These are phyloP conservation scores for Bufotes viridis DNA, from an alignment of 2,797 vertebrate species.

Conservation along the genomic window DNA sequence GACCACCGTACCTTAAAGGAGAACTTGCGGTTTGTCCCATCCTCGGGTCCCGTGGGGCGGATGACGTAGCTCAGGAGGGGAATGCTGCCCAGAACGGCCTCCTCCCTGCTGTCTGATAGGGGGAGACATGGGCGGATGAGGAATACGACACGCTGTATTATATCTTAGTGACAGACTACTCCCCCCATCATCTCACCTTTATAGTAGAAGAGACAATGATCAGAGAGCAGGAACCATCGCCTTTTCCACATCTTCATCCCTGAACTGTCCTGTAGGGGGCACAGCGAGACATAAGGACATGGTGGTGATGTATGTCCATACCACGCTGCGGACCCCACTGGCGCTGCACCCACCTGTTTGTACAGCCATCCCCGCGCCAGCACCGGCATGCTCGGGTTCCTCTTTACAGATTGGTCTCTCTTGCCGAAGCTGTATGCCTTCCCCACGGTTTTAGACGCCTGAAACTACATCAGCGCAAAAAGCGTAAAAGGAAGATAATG, in stretches of 20 bases:
- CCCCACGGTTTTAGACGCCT: conserved; percentile 81
- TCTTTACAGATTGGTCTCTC: conserved; percentile 93
- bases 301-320: neutral
- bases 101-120: conserved; percentile 93
- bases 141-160: neutral
- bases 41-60: conserved; percentile 88
- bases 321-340: neutral
- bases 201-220: conserved; percentile 99
- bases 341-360: conserved; percentile 84
- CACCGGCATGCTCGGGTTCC: conserved; percentile 93
- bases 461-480: conserved; percentile 50
- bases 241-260: conserved; percentile 98
- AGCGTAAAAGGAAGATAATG: no score
- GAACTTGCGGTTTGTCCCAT: conserved; percentile 96
- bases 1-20: conserved; percentile 90
- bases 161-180: neutral
- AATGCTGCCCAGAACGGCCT: conserved; percentile 93
- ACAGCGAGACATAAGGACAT: neutral
- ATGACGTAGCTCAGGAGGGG: conserved; percentile 94
- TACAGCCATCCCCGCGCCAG: conserved; percentile 97
- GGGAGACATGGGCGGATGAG: neutral
- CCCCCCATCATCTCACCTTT: conserved; percentile 81
- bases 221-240: conserved; percentile 97
- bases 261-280: conserved; percentile 90
- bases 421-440: conserved; percentile 98